Base-by-base conservation (phyloP, 2,888 invertebrate species). In the Melipona beecheii region DNA sequence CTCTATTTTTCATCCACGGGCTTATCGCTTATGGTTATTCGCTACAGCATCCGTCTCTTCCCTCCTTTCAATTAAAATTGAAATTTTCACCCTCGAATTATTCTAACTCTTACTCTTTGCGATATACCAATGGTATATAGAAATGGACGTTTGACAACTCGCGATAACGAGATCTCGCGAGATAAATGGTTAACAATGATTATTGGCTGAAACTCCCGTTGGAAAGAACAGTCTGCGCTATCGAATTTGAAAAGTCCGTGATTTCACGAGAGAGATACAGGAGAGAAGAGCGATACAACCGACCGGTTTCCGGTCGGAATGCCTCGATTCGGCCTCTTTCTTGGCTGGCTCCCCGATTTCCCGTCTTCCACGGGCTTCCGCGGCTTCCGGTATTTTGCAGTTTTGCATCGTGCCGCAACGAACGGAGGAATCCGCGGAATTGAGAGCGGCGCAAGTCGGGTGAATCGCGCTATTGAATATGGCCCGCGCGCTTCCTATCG, bases 381-480 rank as follows among this genome's bases (percentile, higher is more conserved):
- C 66, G 79, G 86, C 78, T 88, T 86, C 82, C 85, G 89, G 83
- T 89, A 88, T 88, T 89, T 89, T 86, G 73, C 89, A 89, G 89
- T 87, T 89, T 89, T 89, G 78, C 87, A 86, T 87, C 86, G 77
- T 69, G 78, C 69, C 84, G 64, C 77, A 84, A 83, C 70, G 78
- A 70, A 52, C 82, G 82, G 70, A 71, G 81, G 81, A 87, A 87
- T 86, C 85, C 80, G 65, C 79, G 80, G 83, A 86, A 88, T 88
- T 81, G 88, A 84, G 81, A 87, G 86, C 77, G 75, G 70, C 69
- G 76, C 73, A 50, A 80, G 80, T 73, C 70, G 86, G 84, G 78
- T 78, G 87, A 86, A 87, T 86, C 81, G 87, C 70, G 84, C 87
- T 69, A 87, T 87, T 86, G 86, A 87, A 87, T 82, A 80, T 84